phyloP scores from a whole-genome alignment of 2,888 invertebrate genomes.

The Dolomedes plantarius region DNA sequence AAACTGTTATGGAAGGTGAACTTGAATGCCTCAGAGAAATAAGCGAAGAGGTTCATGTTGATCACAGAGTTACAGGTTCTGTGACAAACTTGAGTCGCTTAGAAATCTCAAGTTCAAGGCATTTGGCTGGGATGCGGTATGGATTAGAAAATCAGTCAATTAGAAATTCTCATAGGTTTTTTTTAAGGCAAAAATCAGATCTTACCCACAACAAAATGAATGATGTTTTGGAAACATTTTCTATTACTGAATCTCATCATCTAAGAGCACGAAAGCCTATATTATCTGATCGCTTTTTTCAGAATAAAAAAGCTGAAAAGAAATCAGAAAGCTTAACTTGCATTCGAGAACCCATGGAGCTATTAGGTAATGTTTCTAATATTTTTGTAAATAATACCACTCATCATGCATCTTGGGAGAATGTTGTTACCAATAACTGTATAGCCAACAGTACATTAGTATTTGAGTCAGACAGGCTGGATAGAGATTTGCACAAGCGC shows the following conservation, averaged over 20 bases:
- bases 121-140: conserved; percentile 59
- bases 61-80: conserved; percentile 62
- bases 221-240: conserved; percentile 70
- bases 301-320: conserved; percentile 54
- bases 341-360: conserved; percentile 61
- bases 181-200: conserved; percentile 75
- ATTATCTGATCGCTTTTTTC: conserved; percentile 55
- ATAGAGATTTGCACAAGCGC: conserved; percentile 57
- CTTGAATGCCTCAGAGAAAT: conserved; percentile 58
- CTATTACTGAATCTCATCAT: conserved; percentile 69
- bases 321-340: conserved; percentile 64
- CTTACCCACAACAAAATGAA: conserved; percentile 75
- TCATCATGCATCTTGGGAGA: conserved; percentile 68
- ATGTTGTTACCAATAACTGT: conserved; percentile 56
- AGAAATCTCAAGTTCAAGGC: conserved; percentile 61
- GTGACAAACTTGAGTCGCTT: conserved; percentile 64
- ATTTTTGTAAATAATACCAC: conserved; percentile 59
- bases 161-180: conserved; percentile 66
- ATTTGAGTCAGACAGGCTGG: conserved; percentile 60
- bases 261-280: conserved; percentile 54
- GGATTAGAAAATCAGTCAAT: conserved; percentile 61
- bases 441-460: conserved; percentile 38
- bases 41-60: conserved; percentile 64
- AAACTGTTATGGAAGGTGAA: conserved; percentile 68
- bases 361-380: conserved; percentile 62